A percentile compares a stretch with the other conserved stretches of the same genome.
phyloP scores from a whole-genome alignment of 2,888 invertebrate genomes.

The Patella ulyssiponensis region DNA sequence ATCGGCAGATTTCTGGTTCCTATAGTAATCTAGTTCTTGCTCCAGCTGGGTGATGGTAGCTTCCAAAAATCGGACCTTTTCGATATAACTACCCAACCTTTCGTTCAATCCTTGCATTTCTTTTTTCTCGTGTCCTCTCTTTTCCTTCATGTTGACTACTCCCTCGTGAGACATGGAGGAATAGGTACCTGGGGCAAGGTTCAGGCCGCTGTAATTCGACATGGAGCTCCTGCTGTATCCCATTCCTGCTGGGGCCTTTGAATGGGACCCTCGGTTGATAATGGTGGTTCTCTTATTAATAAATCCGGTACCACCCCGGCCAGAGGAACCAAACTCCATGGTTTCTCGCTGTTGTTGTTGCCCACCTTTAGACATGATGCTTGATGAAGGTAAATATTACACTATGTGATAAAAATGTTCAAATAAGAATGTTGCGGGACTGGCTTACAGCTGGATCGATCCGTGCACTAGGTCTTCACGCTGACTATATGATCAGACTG shows the following conservation, averaged over 20 bases:
- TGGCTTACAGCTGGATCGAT: no score
- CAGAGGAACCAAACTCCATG: not conserved
- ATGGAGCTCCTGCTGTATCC: not conserved
- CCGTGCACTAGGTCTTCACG: no score
- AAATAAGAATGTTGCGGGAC: no score
- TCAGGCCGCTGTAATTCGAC: not conserved
- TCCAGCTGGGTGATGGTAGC: constrained; percentile 67
- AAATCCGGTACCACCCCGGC: not conserved
- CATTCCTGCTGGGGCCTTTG: not conserved
- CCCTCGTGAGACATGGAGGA: constrained; percentile 56
- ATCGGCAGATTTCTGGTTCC: constrained; percentile 58
- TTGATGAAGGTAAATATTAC: no score
- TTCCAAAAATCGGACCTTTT: constrained; percentile 72
- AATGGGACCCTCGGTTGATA: not conserved
- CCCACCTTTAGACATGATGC: not conserved
- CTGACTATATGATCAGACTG: no score
- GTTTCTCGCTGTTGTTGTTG: not conserved
- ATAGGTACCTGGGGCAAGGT: constrained; percentile 42
- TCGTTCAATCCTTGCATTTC: constrained; percentile 75
- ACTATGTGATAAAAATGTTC: no score
- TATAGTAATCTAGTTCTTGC: constrained; percentile 64
- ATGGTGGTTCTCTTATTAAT: not conserved
- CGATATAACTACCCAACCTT: constrained; percentile 74
- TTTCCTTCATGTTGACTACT: constrained; percentile 71
- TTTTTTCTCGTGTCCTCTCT: constrained; percentile 73